Conservation (phyloP, 2,797 vertebrate species). For the Crocidura indochinensis region DNA sequence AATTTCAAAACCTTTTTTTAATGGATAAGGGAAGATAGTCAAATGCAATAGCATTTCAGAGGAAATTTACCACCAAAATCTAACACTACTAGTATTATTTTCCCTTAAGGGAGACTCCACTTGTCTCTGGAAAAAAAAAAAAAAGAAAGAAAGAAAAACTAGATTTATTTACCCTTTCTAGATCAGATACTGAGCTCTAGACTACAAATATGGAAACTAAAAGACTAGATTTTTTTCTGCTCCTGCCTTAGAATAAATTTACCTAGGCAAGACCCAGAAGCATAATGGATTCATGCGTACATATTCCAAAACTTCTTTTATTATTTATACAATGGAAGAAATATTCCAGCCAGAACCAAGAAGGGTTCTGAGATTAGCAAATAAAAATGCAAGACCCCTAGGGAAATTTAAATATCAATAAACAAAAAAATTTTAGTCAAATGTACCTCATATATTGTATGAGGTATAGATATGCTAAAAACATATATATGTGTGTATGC, state of each 20-base stretch:
- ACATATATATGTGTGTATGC: neutral
- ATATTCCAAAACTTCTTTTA: neutral
- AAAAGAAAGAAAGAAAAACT: neutral
- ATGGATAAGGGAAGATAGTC: neutral
- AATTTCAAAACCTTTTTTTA: slow-evolving; percentile 26
- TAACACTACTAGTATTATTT: neutral
- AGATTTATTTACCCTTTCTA: neutral
- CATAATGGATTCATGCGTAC: neutral
- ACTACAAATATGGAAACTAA: neutral
- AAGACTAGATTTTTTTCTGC: neutral
- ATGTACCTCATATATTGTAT: slow-evolving; percentile 8
- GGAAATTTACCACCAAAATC: slow-evolving; percentile 4
- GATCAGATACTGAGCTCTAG: neutral
- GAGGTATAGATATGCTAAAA: neutral
- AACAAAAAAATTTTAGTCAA: neutral
- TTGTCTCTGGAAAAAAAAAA: slow-evolving; percentile 26
- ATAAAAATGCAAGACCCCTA: slow-evolving; percentile 28
- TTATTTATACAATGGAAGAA: neutral
- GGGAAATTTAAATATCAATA: neutral
- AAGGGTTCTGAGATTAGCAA: neutral
- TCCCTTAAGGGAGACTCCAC: neutral
- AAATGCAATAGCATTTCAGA: neutral
- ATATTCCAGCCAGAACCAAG: slow-evolving; percentile 22
- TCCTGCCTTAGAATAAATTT: neutral
- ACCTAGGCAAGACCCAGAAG: neutral